These are phyloP conservation scores for Mercenaria mercenaria DNA, from an alignment of 1,140 invertebrate genomes.

Conservation along the genomic window DNA sequence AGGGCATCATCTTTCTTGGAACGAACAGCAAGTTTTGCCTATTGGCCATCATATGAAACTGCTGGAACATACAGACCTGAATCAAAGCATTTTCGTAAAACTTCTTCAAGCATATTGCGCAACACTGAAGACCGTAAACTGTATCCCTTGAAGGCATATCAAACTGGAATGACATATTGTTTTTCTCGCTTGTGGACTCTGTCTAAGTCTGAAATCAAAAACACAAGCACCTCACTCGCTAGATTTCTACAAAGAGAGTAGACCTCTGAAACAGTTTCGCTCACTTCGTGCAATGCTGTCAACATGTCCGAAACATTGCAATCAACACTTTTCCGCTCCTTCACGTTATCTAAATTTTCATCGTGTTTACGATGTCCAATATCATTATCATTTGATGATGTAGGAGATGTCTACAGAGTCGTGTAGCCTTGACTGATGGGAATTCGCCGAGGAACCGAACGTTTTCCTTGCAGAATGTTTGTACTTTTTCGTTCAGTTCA, in stretches of 20 bases:
- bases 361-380: not conserved
- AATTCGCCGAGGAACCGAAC: not conserved
- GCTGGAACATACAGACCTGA: constrained; percentile 51
- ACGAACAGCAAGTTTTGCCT: constrained; percentile 25
- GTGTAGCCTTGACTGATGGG: no score
- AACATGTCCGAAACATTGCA: not conserved
- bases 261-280: not conserved
- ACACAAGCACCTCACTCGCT: constrained; percentile 62
- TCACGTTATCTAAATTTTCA: not conserved
- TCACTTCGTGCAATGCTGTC: not conserved
- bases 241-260: constrained; percentile 17
- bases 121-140: not conserved
- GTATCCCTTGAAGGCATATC: constrained; percentile 46
- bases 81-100: constrained; percentile 5
- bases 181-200: not conserved
- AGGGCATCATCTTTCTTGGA: constrained; percentile 20
- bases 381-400: no score
- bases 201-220: constrained; percentile 58
- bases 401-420: not conserved
- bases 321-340: not conserved
- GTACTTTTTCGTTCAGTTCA: not conserved
- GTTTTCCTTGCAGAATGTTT: not conserved
- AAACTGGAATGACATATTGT: constrained; percentile 13
- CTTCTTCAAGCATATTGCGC: constrained; percentile 13
- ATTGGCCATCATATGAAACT: constrained; percentile 64